A percentile compares a stretch with the other conserved stretches of the same genome.
Evolutionary conservation across 2,888 invertebrate species (phyloP).

Genomic region (Anodontia alba): DNA sequence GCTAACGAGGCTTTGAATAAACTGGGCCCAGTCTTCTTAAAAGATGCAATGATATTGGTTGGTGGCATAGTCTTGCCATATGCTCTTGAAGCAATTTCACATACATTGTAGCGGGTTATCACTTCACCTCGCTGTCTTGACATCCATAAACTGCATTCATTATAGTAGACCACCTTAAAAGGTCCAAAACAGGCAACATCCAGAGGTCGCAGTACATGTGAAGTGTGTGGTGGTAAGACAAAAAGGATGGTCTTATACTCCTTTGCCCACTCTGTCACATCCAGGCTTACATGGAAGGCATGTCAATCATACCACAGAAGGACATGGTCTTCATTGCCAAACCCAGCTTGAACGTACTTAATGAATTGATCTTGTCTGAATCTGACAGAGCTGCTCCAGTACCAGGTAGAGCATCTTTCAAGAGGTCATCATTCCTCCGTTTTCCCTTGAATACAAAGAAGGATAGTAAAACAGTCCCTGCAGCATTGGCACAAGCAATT

Average conservation of each 20-base stretch:
- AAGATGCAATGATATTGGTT: constrained; percentile 37
- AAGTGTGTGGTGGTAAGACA: constrained; percentile 33
- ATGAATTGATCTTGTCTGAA: constrained; percentile 33
- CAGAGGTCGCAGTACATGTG: constrained; percentile 35
- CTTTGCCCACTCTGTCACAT: constrained; percentile 29
- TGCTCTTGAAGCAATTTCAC: constrained; percentile 41
- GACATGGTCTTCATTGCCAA: neutral
- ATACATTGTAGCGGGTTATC: constrained; percentile 61
- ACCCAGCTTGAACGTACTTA: neutral
- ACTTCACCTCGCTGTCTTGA: constrained; percentile 76
- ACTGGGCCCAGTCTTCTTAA: too few relatives aligned
- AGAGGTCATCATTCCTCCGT: neutral
- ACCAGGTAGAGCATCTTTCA: neutral
- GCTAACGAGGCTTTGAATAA: too few relatives aligned
- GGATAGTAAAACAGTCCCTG: constrained; percentile 30
- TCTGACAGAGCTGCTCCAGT: neutral
- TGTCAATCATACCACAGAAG: constrained; percentile 38
- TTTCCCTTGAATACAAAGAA: constrained; percentile 41
- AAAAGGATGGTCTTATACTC: constrained; percentile 24
- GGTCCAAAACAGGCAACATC: constrained; percentile 39
- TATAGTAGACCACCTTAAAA: constrained; percentile 30
- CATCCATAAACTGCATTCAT: constrained; percentile 28
- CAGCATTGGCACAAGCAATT: constrained; percentile 28
- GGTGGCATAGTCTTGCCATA: constrained; percentile 34
- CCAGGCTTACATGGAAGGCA: constrained; percentile 4